Conservation (phyloP, 2,113 vertebrate species). For the Tylochromis polylepis region DNA sequence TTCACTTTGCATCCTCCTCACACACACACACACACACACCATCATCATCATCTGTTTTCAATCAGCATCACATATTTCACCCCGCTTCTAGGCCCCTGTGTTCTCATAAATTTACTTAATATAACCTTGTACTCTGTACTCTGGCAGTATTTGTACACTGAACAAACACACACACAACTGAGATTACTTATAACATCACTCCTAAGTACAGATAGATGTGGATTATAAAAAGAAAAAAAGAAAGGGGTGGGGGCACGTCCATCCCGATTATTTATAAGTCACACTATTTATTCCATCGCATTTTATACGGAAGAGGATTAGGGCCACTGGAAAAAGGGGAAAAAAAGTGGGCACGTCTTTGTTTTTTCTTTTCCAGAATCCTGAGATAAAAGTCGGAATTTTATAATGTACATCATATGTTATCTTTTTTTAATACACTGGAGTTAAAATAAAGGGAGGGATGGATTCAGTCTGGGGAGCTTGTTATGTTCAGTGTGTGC, state of each 20-base stretch:
- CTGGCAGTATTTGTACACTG: background rate
- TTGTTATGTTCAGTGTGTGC: background rate
- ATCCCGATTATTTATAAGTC: background rate
- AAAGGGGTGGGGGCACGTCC: background rate
- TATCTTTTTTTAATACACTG: background rate
- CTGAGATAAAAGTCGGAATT: too few species aligned
- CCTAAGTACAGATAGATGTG: background rate
- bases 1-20: background rate
- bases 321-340: too few species aligned
- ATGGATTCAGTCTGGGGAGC: background rate
- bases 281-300: background rate
- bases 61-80: slow-evolving; percentile 17
- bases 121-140: background rate
- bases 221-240: background rate
- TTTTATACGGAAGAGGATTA: too few species aligned
- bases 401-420: background rate
- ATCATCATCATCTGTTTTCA: slow-evolving; percentile 4
- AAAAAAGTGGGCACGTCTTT: too few species aligned
- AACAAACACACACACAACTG: background rate
- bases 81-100: background rate
- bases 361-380: too few species aligned
- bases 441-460: background rate
- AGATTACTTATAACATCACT: background rate
- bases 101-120: background rate
- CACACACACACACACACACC: background rate